Base-by-base conservation (phyloP, 2,888 invertebrate genomes). In the Perithous albicinctus region DNA sequence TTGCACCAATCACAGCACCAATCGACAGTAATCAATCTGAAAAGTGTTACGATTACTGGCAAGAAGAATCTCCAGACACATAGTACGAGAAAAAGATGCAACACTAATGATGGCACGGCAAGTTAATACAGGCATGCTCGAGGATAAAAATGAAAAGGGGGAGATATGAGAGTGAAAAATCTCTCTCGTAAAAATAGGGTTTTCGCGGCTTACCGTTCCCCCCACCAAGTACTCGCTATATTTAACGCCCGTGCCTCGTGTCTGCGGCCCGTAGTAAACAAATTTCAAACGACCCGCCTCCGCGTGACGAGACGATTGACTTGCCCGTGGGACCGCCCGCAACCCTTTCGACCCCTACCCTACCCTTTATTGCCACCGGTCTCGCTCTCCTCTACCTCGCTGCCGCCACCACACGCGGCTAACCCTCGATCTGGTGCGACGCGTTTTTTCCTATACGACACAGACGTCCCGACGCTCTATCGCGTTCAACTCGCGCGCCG, bases 101-200 rank as follows among this genome's bases (percentile, higher is more conserved):
- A 86, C 86, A 84, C 85, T 88, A 85, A 85, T 83, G 84, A 85
- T 83, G 81, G 46, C 20, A 38, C 41, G 46, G 46, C 32, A 29
- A 64, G 54, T 35, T 35, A 15, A 61, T 23, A 64, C 35, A 41
- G 26, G 20, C 48, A 23, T 38, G 51, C 48, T 10, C 35, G 48
- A 67, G 23, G n/a, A 10, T n/a, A 35, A 15, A 75, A 66, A 56
- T 48, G 74, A 69, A 74, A 74, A 38, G 69, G 59, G 74, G 51
- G 48, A 43, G 78, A 72, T 72, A 63, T 43, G 61, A 79, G 75
- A 79, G 79, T 72, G 35, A 67, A 82, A 76, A 82, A 63, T 38
- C 20, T 76, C 61, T 79, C 86, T 89, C 88, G 89, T 90, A 90
- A 91, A 91, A 91, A 91, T 91, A 91, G 90, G 89, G 87, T 86